Conservation (phyloP, 2,888 invertebrate species). For the Celastrina argiolus region DNA sequence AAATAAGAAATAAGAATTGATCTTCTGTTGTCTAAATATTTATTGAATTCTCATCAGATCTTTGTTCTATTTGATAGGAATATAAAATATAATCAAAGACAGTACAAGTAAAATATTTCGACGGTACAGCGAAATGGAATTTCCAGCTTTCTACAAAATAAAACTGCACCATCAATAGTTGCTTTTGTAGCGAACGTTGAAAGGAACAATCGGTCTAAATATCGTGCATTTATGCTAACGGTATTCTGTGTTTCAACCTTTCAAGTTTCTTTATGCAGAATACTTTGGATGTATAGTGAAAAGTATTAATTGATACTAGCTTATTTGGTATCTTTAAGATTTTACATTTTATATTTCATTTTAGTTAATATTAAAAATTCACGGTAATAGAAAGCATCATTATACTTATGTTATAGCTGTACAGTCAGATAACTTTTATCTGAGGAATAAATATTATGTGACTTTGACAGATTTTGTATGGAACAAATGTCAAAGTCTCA, state of each 20-base stretch:
- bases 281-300: neutral
- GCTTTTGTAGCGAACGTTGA: conserved; percentile 8
- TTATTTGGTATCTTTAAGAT: no score
- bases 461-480: no score
- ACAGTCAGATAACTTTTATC: no score
- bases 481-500: no score
- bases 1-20: no score
- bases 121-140: neutral
- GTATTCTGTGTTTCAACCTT: neutral
- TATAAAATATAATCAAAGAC: neutral
- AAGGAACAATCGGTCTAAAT: conserved; percentile 15
- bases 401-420: no score
- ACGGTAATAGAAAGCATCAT: no score
- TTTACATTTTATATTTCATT: no score
- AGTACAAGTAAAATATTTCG: neutral
- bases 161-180: neutral
- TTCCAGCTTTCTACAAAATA: neutral
- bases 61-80: neutral
- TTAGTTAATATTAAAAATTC: no score
- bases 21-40: no score
- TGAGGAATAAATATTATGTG: no score
- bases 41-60: no score
- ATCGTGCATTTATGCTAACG: conserved; percentile 3
- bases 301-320: neutral
- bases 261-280: neutral